A percentile compares a stretch with the other conserved stretches of the same genome.
Evolutionary conservation across 2,888 invertebrate species (phyloP).

Genomic region (Drosophila macrospina): DNA sequence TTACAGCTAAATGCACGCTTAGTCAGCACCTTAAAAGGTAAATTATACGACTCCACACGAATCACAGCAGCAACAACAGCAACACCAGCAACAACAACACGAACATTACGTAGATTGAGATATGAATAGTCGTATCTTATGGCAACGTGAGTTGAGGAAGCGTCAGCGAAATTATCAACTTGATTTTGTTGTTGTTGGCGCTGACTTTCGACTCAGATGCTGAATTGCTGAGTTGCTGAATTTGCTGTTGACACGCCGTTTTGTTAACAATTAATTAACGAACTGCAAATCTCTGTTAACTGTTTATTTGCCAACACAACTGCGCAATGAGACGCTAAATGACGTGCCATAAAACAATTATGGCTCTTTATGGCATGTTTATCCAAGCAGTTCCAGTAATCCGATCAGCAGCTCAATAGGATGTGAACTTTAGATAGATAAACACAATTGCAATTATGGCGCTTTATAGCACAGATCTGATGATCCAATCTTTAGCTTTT

Average conservation of each 20-base stretch:
- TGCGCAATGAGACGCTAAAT: constrained; percentile 46
- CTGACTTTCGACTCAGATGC: constrained; percentile 20
- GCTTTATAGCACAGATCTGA: too few species aligned
- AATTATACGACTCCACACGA: constrained; percentile 40
- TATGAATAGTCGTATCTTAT: constrained; percentile 16
- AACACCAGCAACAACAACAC: constrained; percentile 10
- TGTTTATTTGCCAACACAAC: constrained; percentile 50
- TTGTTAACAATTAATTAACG: constrained; percentile 71
- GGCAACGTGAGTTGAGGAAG: constrained; percentile 8
- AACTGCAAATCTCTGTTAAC: constrained; percentile 34
- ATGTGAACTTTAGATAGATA: too few species aligned
- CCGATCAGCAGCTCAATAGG: too few species aligned
- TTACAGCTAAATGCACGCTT: constrained; percentile 64
- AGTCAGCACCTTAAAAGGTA: constrained; percentile 62
- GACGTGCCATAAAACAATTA: constrained; percentile 61
- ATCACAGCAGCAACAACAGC: constrained; percentile 14
- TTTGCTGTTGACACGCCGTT: constrained; percentile 48
- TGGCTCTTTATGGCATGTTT: constrained; percentile 31
- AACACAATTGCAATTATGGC: not conserved
- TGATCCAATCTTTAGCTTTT: too few species aligned
- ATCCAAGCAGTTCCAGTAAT: not conserved
- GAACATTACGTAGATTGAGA: constrained; percentile 41
- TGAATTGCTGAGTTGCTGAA: constrained; percentile 9
- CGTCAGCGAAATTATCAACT: constrained; percentile 56
- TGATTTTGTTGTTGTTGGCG: constrained; percentile 55